These are phyloP conservation scores for Caenorhabditis becei DNA, from an alignment of 2,888 invertebrate species.

Conservation along the genomic window DNA sequence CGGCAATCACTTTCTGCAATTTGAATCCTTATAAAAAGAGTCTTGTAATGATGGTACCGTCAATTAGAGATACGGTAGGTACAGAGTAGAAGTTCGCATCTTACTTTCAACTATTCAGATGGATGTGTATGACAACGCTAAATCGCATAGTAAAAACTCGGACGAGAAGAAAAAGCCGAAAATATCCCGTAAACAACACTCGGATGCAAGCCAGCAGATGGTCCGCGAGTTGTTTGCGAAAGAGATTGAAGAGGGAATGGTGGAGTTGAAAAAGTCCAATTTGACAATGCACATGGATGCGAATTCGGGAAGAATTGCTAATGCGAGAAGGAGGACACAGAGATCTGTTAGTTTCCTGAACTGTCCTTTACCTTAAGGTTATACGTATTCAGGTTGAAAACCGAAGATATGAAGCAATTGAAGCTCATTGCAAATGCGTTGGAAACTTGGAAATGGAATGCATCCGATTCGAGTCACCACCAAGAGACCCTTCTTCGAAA, in stretches of 20 bases:
- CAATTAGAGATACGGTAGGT: slow-evolving; percentile 72
- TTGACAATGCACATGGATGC: slow-evolving; percentile 23
- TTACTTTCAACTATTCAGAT: slow-evolving; percentile 56
- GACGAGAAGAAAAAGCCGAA: slow-evolving; percentile 69
- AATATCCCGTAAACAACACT: slow-evolving; percentile 67
- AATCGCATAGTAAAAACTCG: slow-evolving; percentile 67
- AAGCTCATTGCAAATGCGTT: slow-evolving; percentile 75
- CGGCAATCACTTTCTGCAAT: slow-evolving; percentile 76
- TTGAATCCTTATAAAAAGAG: slow-evolving; percentile 73
- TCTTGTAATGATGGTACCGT: slow-evolving; percentile 73
- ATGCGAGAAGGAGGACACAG: slow-evolving; percentile 60
- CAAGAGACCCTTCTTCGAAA: slow-evolving; percentile 69
- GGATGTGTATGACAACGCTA: slow-evolving; percentile 77
- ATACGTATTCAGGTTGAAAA: slow-evolving; percentile 41
- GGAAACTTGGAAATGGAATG: slow-evolving; percentile 75
- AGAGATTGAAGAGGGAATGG: slow-evolving; percentile 69
- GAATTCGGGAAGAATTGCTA: slow-evolving; percentile 8
- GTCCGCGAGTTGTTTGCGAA: slow-evolving; percentile 69
- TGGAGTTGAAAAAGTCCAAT: slow-evolving; percentile 59
- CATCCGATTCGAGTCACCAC: slow-evolving; percentile 73
- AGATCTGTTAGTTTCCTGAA: slow-evolving; percentile 26
- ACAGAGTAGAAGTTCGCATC: not conserved
- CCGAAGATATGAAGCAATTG: slow-evolving; percentile 71
- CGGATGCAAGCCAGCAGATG: slow-evolving; percentile 61
- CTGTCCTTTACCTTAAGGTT: not conserved